Percentiles rank a stretch among this genome's conserved stretches.
phyloP scores from a whole-genome alignment of 2,113 vertebrate genomes.

The Oplegnathus fasciatus region DNA sequence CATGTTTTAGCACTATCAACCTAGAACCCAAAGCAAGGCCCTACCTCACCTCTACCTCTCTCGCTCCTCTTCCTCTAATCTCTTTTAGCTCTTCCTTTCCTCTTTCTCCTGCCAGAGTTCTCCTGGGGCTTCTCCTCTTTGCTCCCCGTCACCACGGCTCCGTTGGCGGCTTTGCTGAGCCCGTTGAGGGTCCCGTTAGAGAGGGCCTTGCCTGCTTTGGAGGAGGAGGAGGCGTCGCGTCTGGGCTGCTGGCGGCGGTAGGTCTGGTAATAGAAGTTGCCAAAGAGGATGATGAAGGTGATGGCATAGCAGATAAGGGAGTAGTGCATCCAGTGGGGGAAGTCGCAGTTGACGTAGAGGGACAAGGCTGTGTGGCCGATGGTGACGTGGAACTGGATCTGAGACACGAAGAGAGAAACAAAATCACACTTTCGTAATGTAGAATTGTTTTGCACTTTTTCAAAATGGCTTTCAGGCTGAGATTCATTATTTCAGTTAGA shows the following conservation, averaged over 20 bases:
- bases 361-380: constrained; percentile 97
- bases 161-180: constrained; percentile 88
- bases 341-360: constrained; percentile 98
- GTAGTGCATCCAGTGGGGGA: constrained; percentile 99
- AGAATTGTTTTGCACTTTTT: not conserved
- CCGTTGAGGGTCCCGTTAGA: constrained; percentile 91
- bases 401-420: constrained; percentile 63
- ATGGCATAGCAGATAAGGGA: constrained; percentile 95
- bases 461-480: not conserved
- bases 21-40: constrained; percentile 56
- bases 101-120: constrained; percentile 90
- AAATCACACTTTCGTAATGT: not conserved
- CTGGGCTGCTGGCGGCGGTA: constrained; percentile 94
- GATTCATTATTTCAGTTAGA: not conserved
- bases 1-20: constrained; percentile 54
- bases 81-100: constrained; percentile 95
- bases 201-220: constrained; percentile 88
- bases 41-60: constrained; percentile 50
- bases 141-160: constrained; percentile 81
- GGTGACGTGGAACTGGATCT: constrained; percentile 98
- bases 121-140: constrained; percentile 91
- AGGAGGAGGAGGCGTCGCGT: constrained; percentile 76
- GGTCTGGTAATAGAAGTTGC: constrained; percentile 98
- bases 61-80: constrained; percentile 87
- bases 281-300: constrained; percentile 97